These are phyloP conservation scores for Troides aeacus DNA, from an alignment of 2,888 invertebrate genomes.

Conservation along the genomic window DNA sequence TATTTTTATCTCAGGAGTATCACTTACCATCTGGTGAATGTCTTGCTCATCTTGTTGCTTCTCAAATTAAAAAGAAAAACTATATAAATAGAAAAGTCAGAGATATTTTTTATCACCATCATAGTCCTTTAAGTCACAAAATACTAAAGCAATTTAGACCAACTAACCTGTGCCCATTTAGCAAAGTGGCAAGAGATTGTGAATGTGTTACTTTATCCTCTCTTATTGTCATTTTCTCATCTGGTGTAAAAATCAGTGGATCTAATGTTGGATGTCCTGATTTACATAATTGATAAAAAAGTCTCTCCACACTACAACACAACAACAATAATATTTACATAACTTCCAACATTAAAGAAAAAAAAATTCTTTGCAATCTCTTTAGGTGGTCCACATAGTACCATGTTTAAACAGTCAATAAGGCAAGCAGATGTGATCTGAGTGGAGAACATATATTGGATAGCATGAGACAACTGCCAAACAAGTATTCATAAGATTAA, in stretches of 20 bases:
- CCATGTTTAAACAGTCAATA: too few relatives aligned
- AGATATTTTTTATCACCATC: too few relatives aligned
- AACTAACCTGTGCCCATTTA: conserved; percentile 91
- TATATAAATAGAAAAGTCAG: too few relatives aligned
- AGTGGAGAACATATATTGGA: too few relatives aligned
- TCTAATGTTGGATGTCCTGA: conserved; percentile 93
- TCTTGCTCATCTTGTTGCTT: too few relatives aligned
- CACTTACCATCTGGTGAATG: too few relatives aligned
- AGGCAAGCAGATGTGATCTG: too few relatives aligned
- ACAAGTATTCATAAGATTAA: too few relatives aligned
- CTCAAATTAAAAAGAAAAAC: too few relatives aligned
- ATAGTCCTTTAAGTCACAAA: background rate
- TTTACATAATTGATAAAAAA: conserved; percentile 91
- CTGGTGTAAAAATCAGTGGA: conserved; percentile 88
- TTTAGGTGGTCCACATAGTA: too few relatives aligned
- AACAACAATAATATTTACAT: conserved; percentile 1
- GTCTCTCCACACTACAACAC: conserved; percentile 88
- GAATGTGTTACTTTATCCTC: conserved; percentile 89
- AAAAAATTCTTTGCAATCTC: background rate
- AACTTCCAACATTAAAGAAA: background rate
- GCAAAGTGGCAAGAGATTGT: conserved; percentile 89
- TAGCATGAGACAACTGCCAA: too few relatives aligned
- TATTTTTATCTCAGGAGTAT: too few relatives aligned
- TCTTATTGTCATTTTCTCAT: conserved; percentile 88
- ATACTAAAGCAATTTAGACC: background rate